These are phyloP conservation scores for Coenobita brevimanus DNA, from an alignment of 1,140 invertebrate genomes.

Conservation along the genomic window DNA sequence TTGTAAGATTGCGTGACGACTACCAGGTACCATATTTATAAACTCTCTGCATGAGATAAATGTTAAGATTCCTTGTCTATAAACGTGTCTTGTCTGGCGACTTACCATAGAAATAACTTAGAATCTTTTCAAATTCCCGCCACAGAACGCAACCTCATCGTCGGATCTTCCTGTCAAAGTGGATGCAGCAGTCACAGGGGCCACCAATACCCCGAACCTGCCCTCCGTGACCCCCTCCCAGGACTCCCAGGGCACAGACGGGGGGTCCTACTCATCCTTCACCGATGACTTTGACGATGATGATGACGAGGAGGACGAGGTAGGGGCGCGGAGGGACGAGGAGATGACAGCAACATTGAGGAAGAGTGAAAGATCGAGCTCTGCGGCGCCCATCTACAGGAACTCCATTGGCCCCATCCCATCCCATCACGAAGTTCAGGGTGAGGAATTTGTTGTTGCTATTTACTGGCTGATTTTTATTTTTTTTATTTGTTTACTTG, in stretches of 20 bases:
- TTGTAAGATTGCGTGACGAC: too few relatives aligned
- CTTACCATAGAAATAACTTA: too few relatives aligned
- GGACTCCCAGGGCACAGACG: slow-evolving; percentile 13
- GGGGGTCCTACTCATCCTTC: slow-evolving; percentile 64
- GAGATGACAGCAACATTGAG: slow-evolving; percentile 25
- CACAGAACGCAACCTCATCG: too few relatives aligned
- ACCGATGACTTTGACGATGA: slow-evolving; percentile 69
- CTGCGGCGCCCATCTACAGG: slow-evolving; percentile 54
- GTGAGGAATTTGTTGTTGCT: too few relatives aligned
- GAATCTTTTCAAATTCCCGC: too few relatives aligned
- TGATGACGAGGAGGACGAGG: slow-evolving; percentile 57
- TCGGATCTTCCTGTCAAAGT: too few relatives aligned
- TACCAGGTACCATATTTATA: too few relatives aligned
- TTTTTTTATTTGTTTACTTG: too few relatives aligned
- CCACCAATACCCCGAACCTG: neutral
- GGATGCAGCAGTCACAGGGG: neutral
- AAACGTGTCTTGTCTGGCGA: too few relatives aligned
- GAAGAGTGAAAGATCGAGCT: slow-evolving; percentile 54
- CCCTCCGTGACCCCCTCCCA: neutral
- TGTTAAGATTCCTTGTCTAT: too few relatives aligned
- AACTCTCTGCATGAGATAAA: too few relatives aligned
- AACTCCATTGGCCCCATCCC: slow-evolving; percentile 65
- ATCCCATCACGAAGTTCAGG: slow-evolving; percentile 4
- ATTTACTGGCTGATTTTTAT: too few relatives aligned
- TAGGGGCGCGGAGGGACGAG: neutral